These are phyloP conservation scores for Poeciliopsis infans DNA, from an alignment of 2,797 vertebrate genomes.

Conservation along the genomic window DNA sequence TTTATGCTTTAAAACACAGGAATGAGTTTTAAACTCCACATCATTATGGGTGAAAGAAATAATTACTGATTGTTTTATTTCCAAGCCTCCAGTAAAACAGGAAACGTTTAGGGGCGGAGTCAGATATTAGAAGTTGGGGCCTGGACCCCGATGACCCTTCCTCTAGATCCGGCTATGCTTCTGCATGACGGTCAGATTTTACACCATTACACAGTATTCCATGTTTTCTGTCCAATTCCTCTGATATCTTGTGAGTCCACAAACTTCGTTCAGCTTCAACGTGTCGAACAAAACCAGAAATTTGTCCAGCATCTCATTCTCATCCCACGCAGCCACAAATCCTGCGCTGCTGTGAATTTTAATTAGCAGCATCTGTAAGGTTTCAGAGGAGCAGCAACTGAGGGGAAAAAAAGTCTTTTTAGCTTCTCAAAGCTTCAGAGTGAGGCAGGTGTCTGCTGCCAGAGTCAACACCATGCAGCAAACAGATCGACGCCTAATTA, in stretches of 20 bases:
- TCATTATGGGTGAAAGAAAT: neutral
- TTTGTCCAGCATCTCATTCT: conserved; percentile 16
- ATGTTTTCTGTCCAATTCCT: neutral
- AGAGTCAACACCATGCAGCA: conserved; percentile 27
- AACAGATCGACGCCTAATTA: conserved; percentile 27
- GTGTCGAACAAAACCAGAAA: conserved; percentile 33
- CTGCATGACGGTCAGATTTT: neutral
- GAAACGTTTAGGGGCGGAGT: neutral
- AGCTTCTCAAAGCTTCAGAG: conserved; percentile 55
- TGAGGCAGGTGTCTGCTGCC: conserved; percentile 20
- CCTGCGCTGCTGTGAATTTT: conserved; percentile 43
- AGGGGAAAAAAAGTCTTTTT: conserved; percentile 37
- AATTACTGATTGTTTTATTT: neutral
- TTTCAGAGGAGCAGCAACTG: conserved; percentile 29
- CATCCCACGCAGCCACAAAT: conserved; percentile 16
- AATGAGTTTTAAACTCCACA: neutral
- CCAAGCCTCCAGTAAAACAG: neutral
- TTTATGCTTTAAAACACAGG: neutral
- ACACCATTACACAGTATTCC: neutral
- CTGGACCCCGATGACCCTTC: neutral
- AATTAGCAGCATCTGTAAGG: conserved; percentile 53
- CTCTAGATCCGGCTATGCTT: neutral
- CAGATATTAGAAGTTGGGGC: neutral
- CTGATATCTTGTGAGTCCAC: neutral
- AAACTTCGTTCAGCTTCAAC: conserved; percentile 2